Evolutionary conservation across 2,888 invertebrate species (phyloP), one percentile per base, ranked within the genome.

Genomic region (Encarsia formosa): DNA sequence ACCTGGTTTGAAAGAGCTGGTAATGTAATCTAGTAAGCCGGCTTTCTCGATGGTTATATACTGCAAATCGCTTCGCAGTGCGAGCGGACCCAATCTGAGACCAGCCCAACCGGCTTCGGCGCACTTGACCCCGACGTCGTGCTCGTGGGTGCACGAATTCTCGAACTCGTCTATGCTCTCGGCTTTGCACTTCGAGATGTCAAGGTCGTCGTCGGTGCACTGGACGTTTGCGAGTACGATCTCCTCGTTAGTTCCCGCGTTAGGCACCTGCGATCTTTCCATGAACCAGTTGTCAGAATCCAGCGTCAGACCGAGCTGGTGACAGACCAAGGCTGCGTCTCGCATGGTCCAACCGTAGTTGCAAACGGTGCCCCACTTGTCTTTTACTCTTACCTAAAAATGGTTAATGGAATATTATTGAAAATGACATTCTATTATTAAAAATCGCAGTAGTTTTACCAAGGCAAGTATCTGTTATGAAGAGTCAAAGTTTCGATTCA

Each of bases 311-410:
- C 98, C 98, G 57, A 99, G 76, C 74, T 98, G 97, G 73, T 96
- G 90, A 67, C 99, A 99, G 1, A 91, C 94, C 41, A 98, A 76
- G 0, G 95, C 91, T 0, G 99, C 95, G 67, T 93, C 88, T 37
- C 85, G 79, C 18, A 91, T 86, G 38, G 87, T 94, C 96, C 98
- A 99, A 39, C 89, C 91, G 69, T 98, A 92, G 75, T 91, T 91
- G 70, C 99, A 99, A 1, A 99, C 91, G 0, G 97, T 97, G 29
- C 98, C 98, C 98, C 98, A 98, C 69, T 86, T 84, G 1, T 87
- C 87, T 53, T 88, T 84, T 8, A 96, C 78, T 64, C 85, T 82
- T 0, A 97, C 83, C 76, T 85, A n/a, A n/a, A n/a, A n/a, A n/a
- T n/a, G n/a, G n/a, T n/a, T n/a, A n/a, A n/a, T n/a, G n/a, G n/a